Evolutionary conservation across 2,113 vertebrate genomes (phyloP).

Genomic region (Oxyura jamaicensis): DNA sequence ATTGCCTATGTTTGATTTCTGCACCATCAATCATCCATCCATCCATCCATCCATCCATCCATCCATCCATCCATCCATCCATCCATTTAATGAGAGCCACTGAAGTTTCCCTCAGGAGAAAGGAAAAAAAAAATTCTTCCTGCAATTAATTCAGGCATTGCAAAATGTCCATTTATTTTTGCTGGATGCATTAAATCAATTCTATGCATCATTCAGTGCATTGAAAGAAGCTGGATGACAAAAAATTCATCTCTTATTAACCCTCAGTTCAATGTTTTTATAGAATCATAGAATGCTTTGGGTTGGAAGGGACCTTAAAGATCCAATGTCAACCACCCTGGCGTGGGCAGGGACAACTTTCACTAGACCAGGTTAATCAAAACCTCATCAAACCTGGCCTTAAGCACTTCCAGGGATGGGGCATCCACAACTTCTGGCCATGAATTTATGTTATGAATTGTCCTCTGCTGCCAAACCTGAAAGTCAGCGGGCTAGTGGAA

Average conservation of each 20-base stretch:
- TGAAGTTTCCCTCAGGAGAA: slow-evolving; percentile 42
- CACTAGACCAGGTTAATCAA: too few species aligned
- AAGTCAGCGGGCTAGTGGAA: background rate
- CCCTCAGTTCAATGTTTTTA: background rate
- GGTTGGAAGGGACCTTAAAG: too few species aligned
- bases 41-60: background rate
- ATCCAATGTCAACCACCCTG: too few species aligned
- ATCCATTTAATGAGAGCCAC: slow-evolving; percentile 58
- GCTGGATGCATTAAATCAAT: slow-evolving; percentile 51
- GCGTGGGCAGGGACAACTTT: too few species aligned
- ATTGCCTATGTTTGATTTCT: slow-evolving; percentile 56
- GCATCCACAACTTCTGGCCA: too few species aligned
- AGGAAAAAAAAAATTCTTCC: slow-evolving; percentile 67
- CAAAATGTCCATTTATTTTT: slow-evolving; percentile 62
- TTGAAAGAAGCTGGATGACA: slow-evolving; percentile 12
- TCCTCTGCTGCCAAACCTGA: background rate
- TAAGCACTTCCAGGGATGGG: too few species aligned
- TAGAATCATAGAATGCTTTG: too few species aligned
- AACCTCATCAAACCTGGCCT: too few species aligned
- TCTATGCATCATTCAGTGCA: slow-evolving; percentile 20
- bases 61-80: background rate
- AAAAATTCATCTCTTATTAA: slow-evolving; percentile 24
- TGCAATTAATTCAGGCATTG: slow-evolving; percentile 57
- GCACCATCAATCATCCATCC: slow-evolving; percentile 19
- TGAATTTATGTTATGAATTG: background rate